Evolutionary conservation across 2,888 invertebrate species (phyloP).

Genomic region (Darwinula stevensoni): DNA sequence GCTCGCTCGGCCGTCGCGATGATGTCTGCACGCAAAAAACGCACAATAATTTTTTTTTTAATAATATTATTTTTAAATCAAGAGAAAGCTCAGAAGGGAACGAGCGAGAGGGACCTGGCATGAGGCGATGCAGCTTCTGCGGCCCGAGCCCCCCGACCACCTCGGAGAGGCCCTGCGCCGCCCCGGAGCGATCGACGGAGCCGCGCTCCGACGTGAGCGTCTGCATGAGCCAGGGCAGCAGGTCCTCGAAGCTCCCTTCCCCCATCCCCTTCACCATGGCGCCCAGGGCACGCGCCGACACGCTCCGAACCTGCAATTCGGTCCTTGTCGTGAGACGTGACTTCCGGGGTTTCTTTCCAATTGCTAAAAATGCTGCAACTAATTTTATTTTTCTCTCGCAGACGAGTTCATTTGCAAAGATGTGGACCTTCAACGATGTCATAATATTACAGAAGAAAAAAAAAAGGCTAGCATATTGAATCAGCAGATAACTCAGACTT

Average conservation of each 20-base stretch:
- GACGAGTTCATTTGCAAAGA: too few species aligned
- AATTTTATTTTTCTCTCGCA: too few species aligned
- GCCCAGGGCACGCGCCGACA: constrained; percentile 80
- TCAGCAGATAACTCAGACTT: too few species aligned
- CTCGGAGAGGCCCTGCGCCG: constrained; percentile 87
- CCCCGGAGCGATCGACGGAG: constrained; percentile 68
- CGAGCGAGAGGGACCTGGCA: constrained; percentile 36
- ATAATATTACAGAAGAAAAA: too few species aligned
- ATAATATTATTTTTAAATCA: too few species aligned
- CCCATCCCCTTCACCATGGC: constrained; percentile 96
- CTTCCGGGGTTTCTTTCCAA: too few species aligned
- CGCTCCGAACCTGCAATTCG: constrained; percentile 65
- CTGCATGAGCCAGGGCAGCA: constrained; percentile 94
- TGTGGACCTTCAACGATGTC: too few species aligned
- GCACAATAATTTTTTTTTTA: too few species aligned
- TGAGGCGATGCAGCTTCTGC: constrained; percentile 74
- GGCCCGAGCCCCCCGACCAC: constrained; percentile 87
- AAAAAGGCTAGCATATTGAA: too few species aligned
- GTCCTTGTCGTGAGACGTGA: too few species aligned
- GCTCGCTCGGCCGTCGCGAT: constrained; percentile 72
- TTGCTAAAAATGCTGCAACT: too few species aligned
- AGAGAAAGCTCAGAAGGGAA: not conserved
- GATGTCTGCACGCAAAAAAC: constrained; percentile 29
- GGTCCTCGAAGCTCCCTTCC: constrained; percentile 75
- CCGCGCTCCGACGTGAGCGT: constrained; percentile 80